A percentile compares a stretch with the other conserved stretches of the same genome.
phyloP scores from a whole-genome alignment of 2,113 vertebrate species.

The Antigone vipio region DNA sequence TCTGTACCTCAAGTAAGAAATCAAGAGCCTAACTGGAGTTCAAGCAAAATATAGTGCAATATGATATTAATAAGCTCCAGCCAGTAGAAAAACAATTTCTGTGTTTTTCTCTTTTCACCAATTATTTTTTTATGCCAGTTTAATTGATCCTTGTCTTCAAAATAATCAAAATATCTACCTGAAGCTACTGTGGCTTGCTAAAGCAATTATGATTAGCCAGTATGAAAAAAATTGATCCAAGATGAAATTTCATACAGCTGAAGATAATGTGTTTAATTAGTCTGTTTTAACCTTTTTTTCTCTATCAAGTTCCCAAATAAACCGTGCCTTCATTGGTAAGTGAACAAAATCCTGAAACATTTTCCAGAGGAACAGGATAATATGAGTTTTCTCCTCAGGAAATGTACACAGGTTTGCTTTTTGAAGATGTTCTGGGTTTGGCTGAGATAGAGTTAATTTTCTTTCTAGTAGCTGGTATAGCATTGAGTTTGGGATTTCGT shows the following conservation, averaged over 20 bases:
- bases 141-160: not conserved
- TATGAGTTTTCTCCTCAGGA: not conserved
- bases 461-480: too few relatives aligned
- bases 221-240: not conserved
- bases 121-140: not conserved
- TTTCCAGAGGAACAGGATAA: not conserved
- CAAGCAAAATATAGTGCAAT: not conserved
- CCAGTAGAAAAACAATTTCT: not conserved
- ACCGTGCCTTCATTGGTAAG: not conserved
- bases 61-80: not conserved
- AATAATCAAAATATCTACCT: not conserved
- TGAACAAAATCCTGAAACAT: not conserved
- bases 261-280: not conserved
- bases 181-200: not conserved
- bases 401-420: accelerated
- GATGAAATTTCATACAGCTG: not conserved
- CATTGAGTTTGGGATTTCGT: too few relatives aligned
- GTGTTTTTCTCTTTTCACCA: not conserved
- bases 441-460: too few relatives aligned
- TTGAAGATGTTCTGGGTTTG: not conserved
- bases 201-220: not conserved
- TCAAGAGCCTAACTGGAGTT: not conserved
- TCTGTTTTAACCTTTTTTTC: not conserved
- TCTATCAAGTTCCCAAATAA: not conserved
- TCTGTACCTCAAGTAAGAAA: not conserved